Evolutionary conservation across 2,113 vertebrate species (phyloP), one percentile per base, ranked within the genome.

Genomic region (Serinus canaria): DNA sequence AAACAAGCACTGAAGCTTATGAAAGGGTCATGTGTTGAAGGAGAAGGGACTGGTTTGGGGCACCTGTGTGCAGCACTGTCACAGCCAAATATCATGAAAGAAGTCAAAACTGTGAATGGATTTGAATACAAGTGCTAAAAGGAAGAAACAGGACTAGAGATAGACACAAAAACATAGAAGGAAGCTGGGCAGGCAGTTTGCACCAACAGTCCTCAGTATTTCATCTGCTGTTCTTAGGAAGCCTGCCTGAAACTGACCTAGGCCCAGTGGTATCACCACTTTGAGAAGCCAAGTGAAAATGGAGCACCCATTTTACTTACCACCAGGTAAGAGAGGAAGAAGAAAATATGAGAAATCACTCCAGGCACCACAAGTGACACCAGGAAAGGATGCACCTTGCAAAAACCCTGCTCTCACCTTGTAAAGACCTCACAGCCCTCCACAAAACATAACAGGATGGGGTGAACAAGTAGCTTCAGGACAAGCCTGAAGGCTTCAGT

Each of bases 1-100:
- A 92, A 95, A 80, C 69, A 92, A 95, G 83, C 90, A 81, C 47
- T 80, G 84, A 96, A 87, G 87, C 73, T 93, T 77, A 92, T 91
- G 85, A 66, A 83, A 80, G 73, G 76, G n/a, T 70, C 63, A 78
- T 33, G 68, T 81, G 44, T 72, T 81, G 80, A 91, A 84, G 55
- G 72, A 70, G 69, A 77, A 81, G 55, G 74, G 25, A 77, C 35
- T 83, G 53, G 30, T 66, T 80, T 83, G 59, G 81, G 63, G 55
- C 43, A 76, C 73, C 67, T 52, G 44, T 72, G 66, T 87, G 62
- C 59, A 67, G 52, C 67, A 64, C 69, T 75, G 19, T 44, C 49
- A 70, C 0, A 5, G 74, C 33, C 39, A 75, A 72, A 6, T 47
- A 66, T 17, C 12, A 55, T 2, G 5, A 30, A 79, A 64, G 44